Percentiles rank a stretch among this genome's conserved stretches.
These are phyloP conservation scores for Merops nubicus DNA, from an alignment of 2,113 vertebrate genomes.

Conservation along the genomic window DNA sequence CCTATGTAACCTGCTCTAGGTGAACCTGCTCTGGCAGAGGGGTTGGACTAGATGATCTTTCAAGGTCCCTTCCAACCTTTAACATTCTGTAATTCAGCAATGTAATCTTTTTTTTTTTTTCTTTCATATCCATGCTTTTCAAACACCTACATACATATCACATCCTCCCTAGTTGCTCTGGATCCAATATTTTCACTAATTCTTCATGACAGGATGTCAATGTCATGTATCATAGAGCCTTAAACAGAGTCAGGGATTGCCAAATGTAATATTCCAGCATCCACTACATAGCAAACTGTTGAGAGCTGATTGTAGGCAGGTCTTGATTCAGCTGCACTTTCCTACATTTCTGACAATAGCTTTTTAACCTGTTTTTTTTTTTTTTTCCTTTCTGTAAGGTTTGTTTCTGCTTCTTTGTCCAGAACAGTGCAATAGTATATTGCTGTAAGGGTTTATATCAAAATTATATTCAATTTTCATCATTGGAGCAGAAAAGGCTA, in stretches of 20 bases:
- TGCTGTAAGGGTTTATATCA: not conserved
- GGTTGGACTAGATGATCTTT: no score
- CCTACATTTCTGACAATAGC: not conserved
- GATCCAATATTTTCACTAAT: conserved; percentile 41
- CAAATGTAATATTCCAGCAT: not conserved
- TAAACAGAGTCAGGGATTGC: not conserved
- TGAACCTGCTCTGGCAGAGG: no score
- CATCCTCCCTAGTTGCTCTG: conserved; percentile 34
- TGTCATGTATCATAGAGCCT: conserved; percentile 19
- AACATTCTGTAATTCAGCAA: not conserved
- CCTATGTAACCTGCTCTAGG: no score
- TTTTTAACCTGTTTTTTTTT: not conserved
- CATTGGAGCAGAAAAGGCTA: not conserved
- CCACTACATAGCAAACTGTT: not conserved
- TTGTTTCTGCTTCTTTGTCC: conserved; percentile 3
- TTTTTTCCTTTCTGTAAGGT: not conserved
- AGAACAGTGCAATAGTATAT: not conserved
- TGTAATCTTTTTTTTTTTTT: not conserved
- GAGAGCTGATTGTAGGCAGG: not conserved
- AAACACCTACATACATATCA: conserved; percentile 59
- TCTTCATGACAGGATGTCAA: conserved; percentile 44
- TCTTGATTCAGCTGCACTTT: not conserved
- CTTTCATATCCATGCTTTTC: not conserved
- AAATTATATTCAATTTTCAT: conserved; percentile 23
- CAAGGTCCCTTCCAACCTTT: no score